These are phyloP conservation scores for Coecobrya sp. DNA, from an alignment of 2,888 invertebrate species.

Conservation along the genomic window DNA sequence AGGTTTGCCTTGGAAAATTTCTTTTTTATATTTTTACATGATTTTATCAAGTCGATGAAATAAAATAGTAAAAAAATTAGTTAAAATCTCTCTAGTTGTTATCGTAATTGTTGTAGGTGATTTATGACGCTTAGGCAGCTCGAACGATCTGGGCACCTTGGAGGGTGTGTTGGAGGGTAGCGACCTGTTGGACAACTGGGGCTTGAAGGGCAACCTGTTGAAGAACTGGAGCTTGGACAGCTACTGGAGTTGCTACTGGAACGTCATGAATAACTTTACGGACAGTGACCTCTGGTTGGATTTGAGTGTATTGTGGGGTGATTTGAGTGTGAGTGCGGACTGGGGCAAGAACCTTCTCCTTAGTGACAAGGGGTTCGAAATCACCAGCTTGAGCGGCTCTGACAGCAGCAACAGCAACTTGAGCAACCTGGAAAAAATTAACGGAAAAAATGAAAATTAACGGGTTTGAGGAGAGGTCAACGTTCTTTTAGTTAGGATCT, in stretches of 20 bases:
- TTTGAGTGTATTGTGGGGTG: conserved; percentile 87
- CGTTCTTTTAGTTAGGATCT: no score
- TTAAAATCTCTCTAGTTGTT: not conserved
- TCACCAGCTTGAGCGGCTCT: conserved; percentile 82
- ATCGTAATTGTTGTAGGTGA: not conserved
- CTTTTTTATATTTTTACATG: conserved; percentile 25
- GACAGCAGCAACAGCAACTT: conserved; percentile 53
- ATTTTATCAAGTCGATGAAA: conserved; percentile 7
- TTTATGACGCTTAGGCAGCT: conserved; percentile 18
- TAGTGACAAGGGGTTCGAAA: conserved; percentile 84
- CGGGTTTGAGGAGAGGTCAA: no score
- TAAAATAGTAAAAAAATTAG: conserved; percentile 17
- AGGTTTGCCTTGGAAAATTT: conserved; percentile 24
- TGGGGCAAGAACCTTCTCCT: conserved; percentile 87
- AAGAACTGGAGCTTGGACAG: conserved; percentile 77
- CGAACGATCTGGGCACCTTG: not conserved
- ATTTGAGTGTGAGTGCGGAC: conserved; percentile 87
- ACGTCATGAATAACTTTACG: conserved; percentile 86
- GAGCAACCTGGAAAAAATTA: conserved; percentile 67
- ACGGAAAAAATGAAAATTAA: not conserved
- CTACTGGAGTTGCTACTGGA: conserved; percentile 84
- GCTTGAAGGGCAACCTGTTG: conserved; percentile 4
- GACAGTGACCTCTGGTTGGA: conserved; percentile 87
- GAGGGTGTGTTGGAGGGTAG: not conserved
- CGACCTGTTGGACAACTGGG: no score